Base-by-base conservation (phyloP, 2,797 vertebrate species). In the Alca torda region DNA sequence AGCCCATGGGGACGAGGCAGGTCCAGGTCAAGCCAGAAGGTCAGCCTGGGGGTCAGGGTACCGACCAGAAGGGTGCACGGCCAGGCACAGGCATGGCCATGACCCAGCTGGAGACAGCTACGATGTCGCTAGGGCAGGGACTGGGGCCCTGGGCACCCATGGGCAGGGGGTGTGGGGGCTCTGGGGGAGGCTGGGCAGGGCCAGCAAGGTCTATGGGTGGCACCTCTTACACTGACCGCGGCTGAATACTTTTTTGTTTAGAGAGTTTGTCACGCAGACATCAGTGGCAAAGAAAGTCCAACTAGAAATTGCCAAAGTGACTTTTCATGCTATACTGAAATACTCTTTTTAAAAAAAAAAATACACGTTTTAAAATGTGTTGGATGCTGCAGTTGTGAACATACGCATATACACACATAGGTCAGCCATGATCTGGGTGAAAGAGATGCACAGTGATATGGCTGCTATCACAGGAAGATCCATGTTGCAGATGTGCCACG, bases 1-100 rank as follows among this genome's bases (percentile, higher is more conserved):
- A 79, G 26, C 26, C 51, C 25, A 5, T 7, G 21, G 51, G 20
- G 11, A 46, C 0, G 0, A 74, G 39, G 26, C 51, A 53, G 41
- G 39, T 89, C 33, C 82, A 48, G 53, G 28, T 57, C 37, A 78
- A 78, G 39, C 12, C 80, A 67, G 23, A 59, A 53, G 70, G 56
- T 53, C 79, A 80, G 6, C 24, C 50, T 39, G 21, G 4, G 10
- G 41, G 18, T 77, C 73, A 30, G 56, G 43, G 9, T 14, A 37
- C 35, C 2, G 1, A 45, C 13, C 30, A 73, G 65, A 48, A 78
- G 19, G 39, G 23, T 46, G 17, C 4, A 28, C 2, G 16, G 53
- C 35, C 90, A 70, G 16, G 30, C 30, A 73, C 13, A 20, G 39
- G 24, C 37, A 51, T 21, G 37, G 70, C 65, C 57, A 8, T 21